phyloP scores from a whole-genome alignment of 2,888 invertebrate species.

The Hyposoter didymator region DNA sequence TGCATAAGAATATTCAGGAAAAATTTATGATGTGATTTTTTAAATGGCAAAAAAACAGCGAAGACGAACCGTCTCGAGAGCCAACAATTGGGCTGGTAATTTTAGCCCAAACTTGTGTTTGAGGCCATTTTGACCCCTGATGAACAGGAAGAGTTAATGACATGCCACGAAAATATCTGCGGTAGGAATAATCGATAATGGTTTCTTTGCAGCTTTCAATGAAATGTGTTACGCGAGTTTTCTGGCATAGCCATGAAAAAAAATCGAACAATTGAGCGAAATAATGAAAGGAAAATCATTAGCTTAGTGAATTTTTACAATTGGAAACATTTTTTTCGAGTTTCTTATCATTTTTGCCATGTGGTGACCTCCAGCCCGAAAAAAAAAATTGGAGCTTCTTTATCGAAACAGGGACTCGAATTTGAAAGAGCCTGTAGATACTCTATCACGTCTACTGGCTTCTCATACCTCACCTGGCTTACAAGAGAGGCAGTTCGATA shows the following conservation, averaged over 20 bases:
- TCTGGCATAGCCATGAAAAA: not conserved
- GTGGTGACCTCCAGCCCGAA: not conserved
- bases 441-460: slow-evolving; percentile 33
- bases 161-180: not conserved
- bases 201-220: not conserved
- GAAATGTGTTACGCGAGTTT: too few species aligned
- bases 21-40: too few species aligned
- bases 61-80: too few species aligned
- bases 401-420: not conserved
- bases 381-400: not conserved
- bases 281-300: not conserved
- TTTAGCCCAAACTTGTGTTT: too few species aligned
- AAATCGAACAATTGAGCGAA: not conserved
- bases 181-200: not conserved
- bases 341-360: not conserved
- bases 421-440: slow-evolving; percentile 15
- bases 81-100: too few species aligned
- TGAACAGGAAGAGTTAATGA: too few species aligned
- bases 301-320: not conserved
- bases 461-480: slow-evolving; percentile 45
- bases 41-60: too few species aligned
- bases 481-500: slow-evolving; percentile 67
- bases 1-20: too few species aligned
- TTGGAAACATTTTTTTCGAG: not conserved
- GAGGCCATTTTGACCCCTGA: too few species aligned